Evolutionary conservation across 2,113 vertebrate species (phyloP), one percentile per base, ranked within the genome.

Genomic region (Oophaga pumilio): DNA sequence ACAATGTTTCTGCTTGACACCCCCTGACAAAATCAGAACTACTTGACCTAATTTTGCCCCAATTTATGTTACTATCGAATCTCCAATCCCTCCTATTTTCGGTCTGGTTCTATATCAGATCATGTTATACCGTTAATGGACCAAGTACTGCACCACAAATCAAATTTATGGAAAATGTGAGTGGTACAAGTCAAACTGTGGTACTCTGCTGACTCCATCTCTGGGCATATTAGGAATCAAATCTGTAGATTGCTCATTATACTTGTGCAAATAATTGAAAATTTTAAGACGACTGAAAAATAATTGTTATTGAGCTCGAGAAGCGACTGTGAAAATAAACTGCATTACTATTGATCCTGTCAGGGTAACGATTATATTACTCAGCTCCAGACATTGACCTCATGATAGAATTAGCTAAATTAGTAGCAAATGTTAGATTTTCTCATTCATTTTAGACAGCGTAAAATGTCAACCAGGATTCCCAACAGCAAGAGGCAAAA

Each of bases 341-440:
- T 56, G 3, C 14, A 24, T 80, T 80, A 80, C n/a, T 60, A 80
- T 60, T 80, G 77, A 80, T 80, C 56, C 20, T 76, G 53, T 79
- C 76, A 14, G 24, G 56, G 76, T 79, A 26, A 26, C 13, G 52
- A 26, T 56, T 26, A 26, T 79, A 59, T 59, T 57, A 12, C 26
- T 4, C 15, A 11, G 77, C n/a, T 43, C n/a, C 26, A 1, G 53
- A 80, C 24, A 80, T 60, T 59, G 77, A 80, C 24, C 56, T 80
- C 53, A 20, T 59, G 60, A 80, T 33, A 33, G 8, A 80, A 80
- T 80, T 80, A 80, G 56, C 24, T 18, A 80, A 80, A 80, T 80
- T 33, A 80, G 24, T 80, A 28, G 77, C 77, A 80, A 80, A 80
- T 80, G 77, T 57, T 59, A 80, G 60, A 60, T 59, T 28, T 43